Conservation (phyloP, 2,888 invertebrate genomes). For the Drosophila acutilabella region DNA sequence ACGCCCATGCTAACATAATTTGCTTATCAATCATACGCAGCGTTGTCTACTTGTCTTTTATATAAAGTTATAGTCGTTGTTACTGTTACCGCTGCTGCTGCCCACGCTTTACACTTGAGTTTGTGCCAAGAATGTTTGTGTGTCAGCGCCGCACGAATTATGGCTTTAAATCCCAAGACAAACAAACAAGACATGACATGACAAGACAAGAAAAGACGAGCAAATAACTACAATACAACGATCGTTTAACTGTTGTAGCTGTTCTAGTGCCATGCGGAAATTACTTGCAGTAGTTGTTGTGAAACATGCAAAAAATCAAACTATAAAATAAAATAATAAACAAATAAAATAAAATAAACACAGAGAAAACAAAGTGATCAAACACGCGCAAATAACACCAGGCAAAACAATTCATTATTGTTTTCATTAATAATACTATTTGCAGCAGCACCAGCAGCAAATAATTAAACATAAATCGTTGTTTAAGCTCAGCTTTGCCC, state of each 20-base stretch:
- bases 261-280: conserved; percentile 71
- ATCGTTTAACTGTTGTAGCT: conserved; percentile 32
- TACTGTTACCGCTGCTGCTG: conserved; percentile 7
- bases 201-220: conserved; percentile 24
- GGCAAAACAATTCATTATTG: conserved; percentile 54
- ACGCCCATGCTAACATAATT: conserved; percentile 49
- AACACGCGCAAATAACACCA: conserved; percentile 42
- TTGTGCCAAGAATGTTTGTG: conserved; percentile 50
- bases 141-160: conserved; percentile 74
- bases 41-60: conserved; percentile 33
- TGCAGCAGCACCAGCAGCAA: conserved; percentile 42
- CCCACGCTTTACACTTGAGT: conserved; percentile 54
- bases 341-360: conserved; percentile 34
- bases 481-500: conserved; percentile 50
- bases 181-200: conserved; percentile 35
- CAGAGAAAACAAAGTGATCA: conserved; percentile 5
- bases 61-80: neutral
- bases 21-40: conserved; percentile 80
- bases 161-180: conserved; percentile 54
- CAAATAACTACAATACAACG: conserved; percentile 32
- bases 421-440: conserved; percentile 50
- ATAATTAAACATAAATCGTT: conserved; percentile 68
- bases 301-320: conserved; percentile 54
- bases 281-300: conserved; percentile 54
- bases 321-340: conserved; percentile 16